Base-by-base conservation (phyloP, 2,797 vertebrate genomes). In the Pseudocheirus occidentalis region DNA sequence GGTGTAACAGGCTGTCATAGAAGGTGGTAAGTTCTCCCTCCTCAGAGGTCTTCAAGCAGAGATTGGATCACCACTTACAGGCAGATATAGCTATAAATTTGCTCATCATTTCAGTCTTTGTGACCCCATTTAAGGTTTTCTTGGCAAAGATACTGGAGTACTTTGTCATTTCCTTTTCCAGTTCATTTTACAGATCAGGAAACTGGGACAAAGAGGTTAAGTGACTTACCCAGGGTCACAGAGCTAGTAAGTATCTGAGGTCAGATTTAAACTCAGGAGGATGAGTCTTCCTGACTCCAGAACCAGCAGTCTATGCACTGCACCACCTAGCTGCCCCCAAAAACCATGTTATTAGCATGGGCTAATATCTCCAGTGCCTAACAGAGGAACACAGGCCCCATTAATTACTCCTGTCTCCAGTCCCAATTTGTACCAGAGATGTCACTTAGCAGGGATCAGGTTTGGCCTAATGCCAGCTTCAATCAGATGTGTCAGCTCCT, bases 381-480 rank as follows among this genome's bases (percentile, higher is more conserved):
- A 92, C 54, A 92, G 1, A 95, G 94, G 91, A 95, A n/a, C 2
- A 0, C 12, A 18, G 53, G 58, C 93, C 90, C 96, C 62, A 95
- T 92, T 96, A 96, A 95, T 96, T 92, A 95, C 66, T 92, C 90
- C 24, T 40, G 29, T 91, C 91, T 62, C 90, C 40, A 93, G 94
- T 95, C 92, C 91, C 54, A 90, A 54, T 28, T 91, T 54, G 59
- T 52, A 31, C n/a, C 89, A 94, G 55, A 92, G 52, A 55, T 12
- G 40, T 95, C 95, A 93, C 52, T 59, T 52, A 66, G 52, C 91
- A 93, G 59, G 3, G 50, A 0, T 0, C 92, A 29, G 55, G 24
- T 89, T 62, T 95, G 95, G 93, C 93, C 55, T 52, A 54, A 34
- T 0, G 96, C 94, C 96, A 97, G 29, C 55, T 90, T 91, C 96